phyloP scores from a whole-genome alignment of 2,888 invertebrate species.

The Nomada fucata region DNA sequence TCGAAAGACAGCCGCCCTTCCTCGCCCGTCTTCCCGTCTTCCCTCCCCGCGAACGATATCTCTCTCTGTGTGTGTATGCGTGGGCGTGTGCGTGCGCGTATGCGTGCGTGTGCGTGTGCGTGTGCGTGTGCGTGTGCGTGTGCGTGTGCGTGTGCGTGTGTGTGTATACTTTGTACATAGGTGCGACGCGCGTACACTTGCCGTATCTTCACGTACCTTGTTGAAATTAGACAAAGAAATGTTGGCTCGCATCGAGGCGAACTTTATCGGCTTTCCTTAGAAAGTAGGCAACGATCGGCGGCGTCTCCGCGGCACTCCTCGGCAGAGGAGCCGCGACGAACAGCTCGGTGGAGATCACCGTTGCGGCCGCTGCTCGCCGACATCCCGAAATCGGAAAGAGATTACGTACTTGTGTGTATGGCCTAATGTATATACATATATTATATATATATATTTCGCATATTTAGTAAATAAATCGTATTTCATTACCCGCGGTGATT shows the following conservation, averaged over 20 bases:
- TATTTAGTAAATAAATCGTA: conserved; percentile 81
- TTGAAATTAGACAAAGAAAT: neutral
- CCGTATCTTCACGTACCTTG: conserved; percentile 41
- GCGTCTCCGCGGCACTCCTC: neutral
- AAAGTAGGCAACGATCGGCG: conserved; percentile 46
- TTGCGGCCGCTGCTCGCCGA: conserved; percentile 29
- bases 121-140: neutral
- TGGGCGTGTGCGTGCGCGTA: neutral
- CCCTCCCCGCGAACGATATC: neutral
- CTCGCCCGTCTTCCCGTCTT: conserved; percentile 3
- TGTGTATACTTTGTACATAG: conserved; percentile 53
- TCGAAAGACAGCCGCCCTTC: neutral
- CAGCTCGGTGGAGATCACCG: neutral
- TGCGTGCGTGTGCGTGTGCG: conserved; percentile 4
- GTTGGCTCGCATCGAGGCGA: conserved; percentile 22
- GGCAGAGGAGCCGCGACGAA: neutral
- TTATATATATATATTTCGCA: conserved; percentile 74
- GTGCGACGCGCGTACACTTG: conserved; percentile 40
- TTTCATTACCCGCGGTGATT: conserved; percentile 70
- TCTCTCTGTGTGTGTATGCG: conserved; percentile 3
- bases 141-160: neutral
- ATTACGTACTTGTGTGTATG: conserved; percentile 78
- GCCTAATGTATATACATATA: conserved; percentile 77
- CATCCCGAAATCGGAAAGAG: conserved; percentile 39
- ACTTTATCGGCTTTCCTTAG: conserved; percentile 54